Conservation (phyloP, 2,888 invertebrate genomes). For the Drosophila mimica region DNA sequence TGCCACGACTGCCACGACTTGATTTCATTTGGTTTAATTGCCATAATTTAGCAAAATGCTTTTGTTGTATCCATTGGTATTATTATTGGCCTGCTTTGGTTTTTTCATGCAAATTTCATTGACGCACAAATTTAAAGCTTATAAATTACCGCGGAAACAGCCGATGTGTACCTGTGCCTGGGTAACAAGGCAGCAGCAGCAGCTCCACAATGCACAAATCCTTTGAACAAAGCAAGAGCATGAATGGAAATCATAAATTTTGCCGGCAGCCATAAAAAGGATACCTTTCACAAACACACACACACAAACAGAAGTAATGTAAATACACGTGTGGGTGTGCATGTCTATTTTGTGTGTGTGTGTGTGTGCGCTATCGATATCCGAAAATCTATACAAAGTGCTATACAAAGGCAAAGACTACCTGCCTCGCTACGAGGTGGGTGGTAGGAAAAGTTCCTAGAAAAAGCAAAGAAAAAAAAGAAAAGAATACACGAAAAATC, state of each 20-base stretch:
- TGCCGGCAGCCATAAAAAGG: conserved; percentile 76
- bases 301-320: conserved; percentile 26
- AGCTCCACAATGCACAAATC: conserved; percentile 66
- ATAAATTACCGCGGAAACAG: conserved; percentile 42
- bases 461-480: conserved; percentile 6
- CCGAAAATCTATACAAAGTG: conserved; percentile 71
- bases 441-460: conserved; percentile 10
- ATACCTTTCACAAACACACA: conserved; percentile 18
- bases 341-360: conserved; percentile 2
- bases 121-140: conserved; percentile 67
- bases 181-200: conserved; percentile 48
- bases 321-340: conserved; percentile 34
- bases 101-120: conserved; percentile 68
- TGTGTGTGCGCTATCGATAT: conserved; percentile 69
- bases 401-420: conserved; percentile 39
- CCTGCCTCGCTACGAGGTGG: conserved; percentile 12
- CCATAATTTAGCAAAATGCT: conserved; percentile 62
- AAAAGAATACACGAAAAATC: conserved; percentile 46
- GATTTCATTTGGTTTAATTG: conserved; percentile 76
- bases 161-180: not conserved
- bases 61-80: conserved; percentile 36
- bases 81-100: conserved; percentile 44
- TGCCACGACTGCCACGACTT: conserved; percentile 15
- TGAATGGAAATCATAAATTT: conserved; percentile 77
- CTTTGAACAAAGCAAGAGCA: conserved; percentile 68